These are phyloP conservation scores for Macquaria australasica DNA, from an alignment of 2,113 vertebrate species.

Conservation along the genomic window DNA sequence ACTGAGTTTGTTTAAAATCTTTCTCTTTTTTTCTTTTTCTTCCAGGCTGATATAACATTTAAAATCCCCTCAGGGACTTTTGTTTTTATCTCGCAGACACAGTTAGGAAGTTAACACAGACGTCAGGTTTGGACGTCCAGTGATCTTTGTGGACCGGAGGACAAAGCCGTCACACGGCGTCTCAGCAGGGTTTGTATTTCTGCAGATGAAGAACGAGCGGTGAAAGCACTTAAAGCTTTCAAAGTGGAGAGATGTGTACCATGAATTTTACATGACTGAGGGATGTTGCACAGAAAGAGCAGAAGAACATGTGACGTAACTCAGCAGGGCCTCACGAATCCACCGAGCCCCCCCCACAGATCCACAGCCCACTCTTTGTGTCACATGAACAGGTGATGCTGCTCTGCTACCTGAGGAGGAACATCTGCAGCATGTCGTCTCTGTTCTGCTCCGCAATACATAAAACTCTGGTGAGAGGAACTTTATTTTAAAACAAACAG, in stretches of 20 bases:
- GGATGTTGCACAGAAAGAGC: neutral
- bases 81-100: constrained; percentile 4
- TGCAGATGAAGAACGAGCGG: constrained; percentile 1
- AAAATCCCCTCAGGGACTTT: neutral
- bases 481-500: no score
- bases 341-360: neutral
- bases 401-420: neutral
- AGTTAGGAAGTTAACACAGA: neutral
- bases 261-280: constrained; percentile 60
- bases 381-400: neutral
- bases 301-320: neutral
- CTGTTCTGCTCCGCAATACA: neutral
- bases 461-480: no score
- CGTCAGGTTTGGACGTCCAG: neutral
- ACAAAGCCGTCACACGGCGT: neutral
- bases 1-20: neutral
- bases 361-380: neutral
- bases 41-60: constrained; percentile 21
- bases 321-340: neutral
- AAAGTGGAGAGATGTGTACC: constrained; percentile 27
- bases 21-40: neutral
- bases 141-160: neutral
- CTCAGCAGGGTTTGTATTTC: constrained; percentile 3
- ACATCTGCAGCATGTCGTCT: neutral
- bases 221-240: constrained; percentile 4